Percentiles rank a stretch among this genome's conserved stretches.
phyloP scores from a whole-genome alignment of 2,888 invertebrate species.

The Cenopis cana region DNA sequence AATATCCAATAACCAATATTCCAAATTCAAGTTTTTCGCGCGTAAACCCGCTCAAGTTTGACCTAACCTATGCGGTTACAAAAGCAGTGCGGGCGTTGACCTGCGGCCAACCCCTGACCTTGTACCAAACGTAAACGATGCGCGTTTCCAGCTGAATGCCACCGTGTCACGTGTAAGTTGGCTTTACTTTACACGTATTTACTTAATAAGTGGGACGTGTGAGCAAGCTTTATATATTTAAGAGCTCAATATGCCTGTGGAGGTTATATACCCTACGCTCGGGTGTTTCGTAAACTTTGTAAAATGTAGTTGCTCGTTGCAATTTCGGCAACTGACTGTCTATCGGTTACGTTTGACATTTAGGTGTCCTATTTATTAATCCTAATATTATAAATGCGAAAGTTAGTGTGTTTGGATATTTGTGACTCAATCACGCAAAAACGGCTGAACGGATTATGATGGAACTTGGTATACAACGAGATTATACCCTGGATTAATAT shows the following conservation, averaged over 20 bases:
- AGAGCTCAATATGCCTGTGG: too few relatives aligned
- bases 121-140: slow-evolving; percentile 81
- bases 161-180: slow-evolving; percentile 25
- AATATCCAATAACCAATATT: not conserved
- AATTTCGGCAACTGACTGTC: not conserved
- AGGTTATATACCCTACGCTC: not conserved
- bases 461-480: too few relatives aligned
- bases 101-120: slow-evolving; percentile 84
- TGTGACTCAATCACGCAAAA: too few relatives aligned
- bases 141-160: slow-evolving; percentile 62
- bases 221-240: slow-evolving; percentile 15
- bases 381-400: too few relatives aligned
- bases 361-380: not conserved
- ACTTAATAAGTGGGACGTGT: slow-evolving; percentile 11
- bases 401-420: too few relatives aligned
- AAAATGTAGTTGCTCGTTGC: too few relatives aligned
- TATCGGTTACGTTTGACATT: not conserved
- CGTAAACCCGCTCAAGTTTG: slow-evolving; percentile 55
- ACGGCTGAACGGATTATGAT: too few relatives aligned
- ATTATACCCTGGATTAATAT: too few relatives aligned
- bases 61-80: slow-evolving; percentile 76
- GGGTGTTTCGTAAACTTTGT: not conserved
- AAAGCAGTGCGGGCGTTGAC: slow-evolving; percentile 79
- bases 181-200: slow-evolving; percentile 25
- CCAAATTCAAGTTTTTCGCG: slow-evolving; percentile 32